Base-by-base conservation (phyloP, 2,797 vertebrate species). In the Nothura maculosa region DNA sequence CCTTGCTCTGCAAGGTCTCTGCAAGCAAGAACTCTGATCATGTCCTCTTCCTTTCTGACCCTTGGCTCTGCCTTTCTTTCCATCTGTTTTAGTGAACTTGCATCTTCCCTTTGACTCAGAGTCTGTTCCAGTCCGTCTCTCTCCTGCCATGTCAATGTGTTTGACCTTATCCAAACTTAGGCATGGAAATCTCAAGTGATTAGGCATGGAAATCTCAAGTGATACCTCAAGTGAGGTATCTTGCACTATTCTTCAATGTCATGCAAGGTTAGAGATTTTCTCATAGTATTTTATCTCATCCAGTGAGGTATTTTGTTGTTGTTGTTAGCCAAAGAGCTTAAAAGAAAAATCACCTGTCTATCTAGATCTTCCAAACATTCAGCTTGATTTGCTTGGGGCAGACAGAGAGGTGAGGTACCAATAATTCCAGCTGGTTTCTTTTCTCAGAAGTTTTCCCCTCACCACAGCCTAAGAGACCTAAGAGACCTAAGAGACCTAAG, bases 81-180 rank as follows among this genome's bases (percentile, higher is more conserved):
- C 32, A 14, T 43, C 57, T 42, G 28, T 75, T 60, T 30, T 32
- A 15, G 6, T 62, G 45, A 89, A 58, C 14, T 50, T 27, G 8
- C 55, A 38, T 52, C 24, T 48, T 79, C 3, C 17, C 12, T 25
- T 63, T 61, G 28, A n/a, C 52, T 34, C 68, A 42, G 16, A 74
- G n/a, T 15, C 43, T 42, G 21, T 68, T 67, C 58, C 48, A 64
- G 54, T 42, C 30, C 73, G 4, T 43, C 30, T 69, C 68, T 76
- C 16, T 73, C 50, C 52, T 20, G 15, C 22, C 10, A 17, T 42
- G 17, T 58, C 61, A 50, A 28, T 52, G 45, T 60, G 70, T 70
- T 48, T 38, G 84, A 76, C 54, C 0, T 0, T 13, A 11, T 55
- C 81, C 58, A 16, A 72, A 64, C 9, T 77, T 38, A 21, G 0